Base-by-base conservation (phyloP, 2,113 vertebrate species). In the Petromus typicus region DNA sequence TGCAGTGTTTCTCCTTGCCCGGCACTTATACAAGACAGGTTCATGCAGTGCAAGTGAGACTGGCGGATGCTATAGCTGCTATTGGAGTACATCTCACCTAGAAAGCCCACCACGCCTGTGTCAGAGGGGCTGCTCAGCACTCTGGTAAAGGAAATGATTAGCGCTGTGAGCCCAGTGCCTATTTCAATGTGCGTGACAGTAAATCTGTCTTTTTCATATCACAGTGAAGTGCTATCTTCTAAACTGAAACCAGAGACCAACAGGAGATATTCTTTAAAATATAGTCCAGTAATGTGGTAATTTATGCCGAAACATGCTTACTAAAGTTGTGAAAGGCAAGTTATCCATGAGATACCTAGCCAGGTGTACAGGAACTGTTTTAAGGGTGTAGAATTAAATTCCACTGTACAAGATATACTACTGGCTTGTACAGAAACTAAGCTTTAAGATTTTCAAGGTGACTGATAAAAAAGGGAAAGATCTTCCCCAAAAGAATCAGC, bases 401-500 rank as follows among this genome's bases (percentile, higher is more conserved):
- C 54, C 18, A 63, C 13, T 30, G 4, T 20, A 57, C 0, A 59
- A 71, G 34, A 48, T 23, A 1, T 69, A 84, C 0, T 69, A 84
- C 0, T 48, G 40, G 32, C 57, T 83, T 63, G 23, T 11, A 4
- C 0, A 80, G 48, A 32, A 84, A 91, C 64, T 5, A 54, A 89
- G 64, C 78, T 8, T n/a, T 27, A 2, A 30, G 34, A 79, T 37
- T 83, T 91, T 96, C 83, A 81, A 64, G 40, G 11, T 30, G 27
- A 88, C 1, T 76, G 37, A 71, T 22, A 90, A 90, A 54, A 56
- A 83, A 95, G 66, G 37, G 16, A 61, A 83, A 84, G 34, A 40
- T 66, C 56, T 66, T 76, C 69, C 43, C 32, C 20, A 23, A 54
- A 59, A 78, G 20, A 45, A 20, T 37, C 57, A 76, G 22, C 20